phyloP scores from a whole-genome alignment of 2,113 vertebrate genomes.

The Athene cunicularia region DNA sequence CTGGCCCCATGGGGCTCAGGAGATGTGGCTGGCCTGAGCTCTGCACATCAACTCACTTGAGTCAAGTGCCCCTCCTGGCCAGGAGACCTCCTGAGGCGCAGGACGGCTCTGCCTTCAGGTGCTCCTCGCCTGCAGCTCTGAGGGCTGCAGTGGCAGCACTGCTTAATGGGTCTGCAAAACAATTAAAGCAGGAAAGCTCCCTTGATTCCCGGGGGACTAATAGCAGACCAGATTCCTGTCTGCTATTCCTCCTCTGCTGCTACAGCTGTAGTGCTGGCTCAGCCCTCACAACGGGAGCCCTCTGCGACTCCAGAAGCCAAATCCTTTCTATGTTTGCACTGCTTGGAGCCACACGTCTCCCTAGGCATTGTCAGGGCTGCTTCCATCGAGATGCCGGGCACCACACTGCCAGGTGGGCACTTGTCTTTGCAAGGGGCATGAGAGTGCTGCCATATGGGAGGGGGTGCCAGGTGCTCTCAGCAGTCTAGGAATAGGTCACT shows the following conservation, averaged over 20 bases:
- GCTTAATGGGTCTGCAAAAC: not conserved
- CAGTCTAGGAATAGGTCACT: not conserved
- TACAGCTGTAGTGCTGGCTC: not conserved
- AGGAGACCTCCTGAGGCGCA: not conserved
- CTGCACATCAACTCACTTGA: not conserved
- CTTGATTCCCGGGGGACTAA: fast-evolving
- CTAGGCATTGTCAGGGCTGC: not conserved
- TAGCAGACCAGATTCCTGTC: not conserved
- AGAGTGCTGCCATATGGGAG: not conserved
- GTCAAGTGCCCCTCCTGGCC: not conserved
- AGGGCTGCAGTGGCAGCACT: not conserved
- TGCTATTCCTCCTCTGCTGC: not conserved
- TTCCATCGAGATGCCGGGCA: fast-evolving
- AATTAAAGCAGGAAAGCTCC: conserved; percentile 8
- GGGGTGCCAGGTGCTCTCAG: not conserved
- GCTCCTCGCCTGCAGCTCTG: not conserved
- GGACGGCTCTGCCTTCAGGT: not conserved
- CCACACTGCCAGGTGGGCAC: fast-evolving
- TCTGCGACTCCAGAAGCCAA: not conserved
- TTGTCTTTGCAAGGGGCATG: fast-evolving
- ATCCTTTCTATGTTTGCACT: not conserved
- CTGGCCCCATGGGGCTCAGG: not conserved
- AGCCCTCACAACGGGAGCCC: not conserved
- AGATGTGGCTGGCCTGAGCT: not conserved
- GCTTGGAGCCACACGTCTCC: not conserved